These are phyloP conservation scores for Philaenus spumarius DNA, from an alignment of 1,140 invertebrate genomes.

Conservation along the genomic window DNA sequence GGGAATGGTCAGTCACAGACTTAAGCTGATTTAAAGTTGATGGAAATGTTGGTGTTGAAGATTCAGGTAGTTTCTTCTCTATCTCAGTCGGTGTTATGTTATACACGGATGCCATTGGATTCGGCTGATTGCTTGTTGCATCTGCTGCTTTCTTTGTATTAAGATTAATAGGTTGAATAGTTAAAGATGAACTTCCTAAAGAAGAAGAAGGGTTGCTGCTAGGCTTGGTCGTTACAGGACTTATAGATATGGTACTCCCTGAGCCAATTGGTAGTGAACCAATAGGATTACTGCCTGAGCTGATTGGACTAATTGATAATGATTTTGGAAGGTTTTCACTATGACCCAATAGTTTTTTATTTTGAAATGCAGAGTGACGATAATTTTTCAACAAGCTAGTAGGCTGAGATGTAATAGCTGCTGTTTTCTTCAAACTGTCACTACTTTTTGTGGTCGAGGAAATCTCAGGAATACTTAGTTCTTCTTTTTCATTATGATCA, in stretches of 20 bases:
- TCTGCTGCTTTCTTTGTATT: neutral
- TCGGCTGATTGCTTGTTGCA: neutral
- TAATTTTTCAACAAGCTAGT: conserved; percentile 1
- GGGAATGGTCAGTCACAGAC: conserved; percentile 2
- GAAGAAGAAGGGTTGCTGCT: neutral
- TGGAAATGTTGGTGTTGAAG: conserved; percentile 3
- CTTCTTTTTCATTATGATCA: neutral
- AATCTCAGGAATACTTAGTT: neutral
- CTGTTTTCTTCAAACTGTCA: neutral
- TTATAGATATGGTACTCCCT: neutral
- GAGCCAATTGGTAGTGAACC: neutral
- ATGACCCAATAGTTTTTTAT: neutral
- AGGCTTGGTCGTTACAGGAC: neutral
- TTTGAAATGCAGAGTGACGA: neutral
- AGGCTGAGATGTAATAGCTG: neutral
- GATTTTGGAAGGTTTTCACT: neutral
- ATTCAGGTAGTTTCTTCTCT: neutral
- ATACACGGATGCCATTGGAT: conserved; percentile 7
- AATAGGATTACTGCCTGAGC: neutral
- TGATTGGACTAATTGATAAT: neutral
- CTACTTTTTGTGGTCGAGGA: neutral
- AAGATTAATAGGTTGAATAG: conserved; percentile 6
- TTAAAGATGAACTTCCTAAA: neutral
- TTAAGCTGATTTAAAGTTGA: neutral
- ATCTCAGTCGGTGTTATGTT: neutral